These are phyloP conservation scores for Nothoprocta pentlandii DNA, from an alignment of 2,113 vertebrate genomes.

Conservation along the genomic window DNA sequence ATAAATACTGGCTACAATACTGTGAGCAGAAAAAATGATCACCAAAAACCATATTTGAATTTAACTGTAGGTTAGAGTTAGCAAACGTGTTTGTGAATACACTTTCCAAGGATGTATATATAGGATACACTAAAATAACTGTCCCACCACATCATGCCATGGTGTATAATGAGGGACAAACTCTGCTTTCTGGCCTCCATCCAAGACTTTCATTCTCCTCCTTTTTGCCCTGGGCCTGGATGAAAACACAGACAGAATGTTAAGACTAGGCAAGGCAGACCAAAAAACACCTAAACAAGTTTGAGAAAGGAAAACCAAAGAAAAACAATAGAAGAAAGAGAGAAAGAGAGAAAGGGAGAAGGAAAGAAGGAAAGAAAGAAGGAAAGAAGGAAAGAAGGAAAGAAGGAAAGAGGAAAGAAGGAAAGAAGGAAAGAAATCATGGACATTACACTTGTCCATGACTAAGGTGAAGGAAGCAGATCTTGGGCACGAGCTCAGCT, in stretches of 20 bases:
- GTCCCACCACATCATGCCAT: not conserved
- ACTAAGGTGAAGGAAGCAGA: not conserved
- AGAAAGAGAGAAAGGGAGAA: not conserved
- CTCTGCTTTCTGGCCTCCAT: not conserved
- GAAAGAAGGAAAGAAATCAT: not conserved
- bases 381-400: too few relatives aligned
- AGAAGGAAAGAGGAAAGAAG: fast-evolving
- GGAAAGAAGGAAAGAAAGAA: not conserved
- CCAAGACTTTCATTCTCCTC: not conserved
- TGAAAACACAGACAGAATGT: not conserved
- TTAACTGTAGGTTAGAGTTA: not conserved
- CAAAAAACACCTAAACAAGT: not conserved
- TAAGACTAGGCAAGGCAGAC: not conserved
- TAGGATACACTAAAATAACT: not conserved
- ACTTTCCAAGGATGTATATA: not conserved
- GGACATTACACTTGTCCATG: too few relatives aligned
- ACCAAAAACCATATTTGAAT: not conserved
- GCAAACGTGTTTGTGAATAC: not conserved
- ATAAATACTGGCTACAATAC: slow-evolving; percentile 32
- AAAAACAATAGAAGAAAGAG: not conserved
- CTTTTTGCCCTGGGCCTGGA: not conserved
- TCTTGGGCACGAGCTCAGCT: not conserved
- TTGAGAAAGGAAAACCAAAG: not conserved
- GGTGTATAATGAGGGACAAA: not conserved
- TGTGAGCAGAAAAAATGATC: not conserved